These are phyloP conservation scores for Phyto melanocephala DNA, from an alignment of 2,888 invertebrate genomes.

Conservation along the genomic window DNA sequence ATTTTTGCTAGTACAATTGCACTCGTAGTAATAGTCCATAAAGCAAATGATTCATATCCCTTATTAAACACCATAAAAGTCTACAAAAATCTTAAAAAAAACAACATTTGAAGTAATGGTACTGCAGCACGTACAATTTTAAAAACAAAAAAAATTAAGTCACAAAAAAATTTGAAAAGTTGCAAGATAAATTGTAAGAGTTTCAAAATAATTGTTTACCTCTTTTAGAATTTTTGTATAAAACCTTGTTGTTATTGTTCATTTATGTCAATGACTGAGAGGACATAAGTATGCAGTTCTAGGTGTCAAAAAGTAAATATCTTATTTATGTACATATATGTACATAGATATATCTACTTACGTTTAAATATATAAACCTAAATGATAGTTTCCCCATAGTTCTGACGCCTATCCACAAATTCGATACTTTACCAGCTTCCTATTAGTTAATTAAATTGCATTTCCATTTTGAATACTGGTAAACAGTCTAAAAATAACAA, in stretches of 20 bases:
- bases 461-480: no score
- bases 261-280: not conserved
- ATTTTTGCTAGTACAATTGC: slow-evolving; percentile 1
- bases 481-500: no score
- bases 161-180: slow-evolving; percentile 3
- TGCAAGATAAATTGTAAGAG: not conserved
- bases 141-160: not conserved
- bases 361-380: not conserved
- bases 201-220: slow-evolving; percentile 40
- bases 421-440: no score
- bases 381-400: no score
- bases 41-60: slow-evolving; percentile 19
- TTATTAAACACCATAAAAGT: slow-evolving; percentile 22
- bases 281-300: not conserved
- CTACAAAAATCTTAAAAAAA: slow-evolving; percentile 7
- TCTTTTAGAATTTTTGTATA: slow-evolving; percentile 31
- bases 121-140: slow-evolving; percentile 45
- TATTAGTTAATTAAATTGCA: no score
- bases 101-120: slow-evolving; percentile 11
- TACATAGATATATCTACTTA: not conserved
- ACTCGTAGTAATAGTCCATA: not conserved
- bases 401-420: no score
- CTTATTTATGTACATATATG: slow-evolving; percentile 5
- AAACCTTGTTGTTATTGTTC: slow-evolving; percentile 25
- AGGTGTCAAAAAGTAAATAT: not conserved